Percentiles rank a stretch among this genome's conserved stretches.
phyloP scores from a whole-genome alignment of 2,113 vertebrate species.

The Megaptera novaeangliae region DNA sequence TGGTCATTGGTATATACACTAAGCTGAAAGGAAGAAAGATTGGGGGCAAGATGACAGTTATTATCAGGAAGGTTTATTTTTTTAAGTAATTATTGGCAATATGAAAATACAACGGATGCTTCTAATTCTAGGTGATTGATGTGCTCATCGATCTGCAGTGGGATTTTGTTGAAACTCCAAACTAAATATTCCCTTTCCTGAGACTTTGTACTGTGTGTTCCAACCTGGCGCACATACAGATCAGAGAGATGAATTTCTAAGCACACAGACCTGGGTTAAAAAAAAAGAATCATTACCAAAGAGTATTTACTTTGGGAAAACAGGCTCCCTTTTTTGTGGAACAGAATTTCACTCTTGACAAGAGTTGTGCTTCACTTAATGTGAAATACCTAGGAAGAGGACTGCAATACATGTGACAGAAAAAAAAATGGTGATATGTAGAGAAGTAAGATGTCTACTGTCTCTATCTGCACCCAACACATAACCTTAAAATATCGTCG shows the following conservation, averaged over 20 bases:
- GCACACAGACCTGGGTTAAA: neutral
- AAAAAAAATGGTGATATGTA: neutral
- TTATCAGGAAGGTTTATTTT: neutral
- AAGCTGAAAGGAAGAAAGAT: neutral
- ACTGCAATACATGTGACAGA: neutral
- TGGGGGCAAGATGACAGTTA: neutral
- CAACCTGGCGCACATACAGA: slow-evolving; percentile 55
- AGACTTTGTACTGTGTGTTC: slow-evolving; percentile 67
- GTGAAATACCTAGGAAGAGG: neutral
- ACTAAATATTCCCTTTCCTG: slow-evolving; percentile 51
- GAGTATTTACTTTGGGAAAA: slow-evolving; percentile 10
- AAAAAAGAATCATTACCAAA: slow-evolving; percentile 8
- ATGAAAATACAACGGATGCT: neutral
- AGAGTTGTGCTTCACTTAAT: neutral
- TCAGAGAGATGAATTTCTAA: slow-evolving; percentile 32
- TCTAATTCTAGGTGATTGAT: neutral
- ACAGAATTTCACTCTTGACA: neutral
- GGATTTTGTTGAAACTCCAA: slow-evolving; percentile 49
- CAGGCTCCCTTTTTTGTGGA: neutral
- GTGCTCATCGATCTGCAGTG: neutral
- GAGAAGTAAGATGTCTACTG: neutral
- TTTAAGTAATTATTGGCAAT: neutral
- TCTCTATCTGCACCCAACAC: neutral
- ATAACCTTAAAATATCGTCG: neutral
- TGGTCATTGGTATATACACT: neutral